Evolutionary conservation across 2,113 vertebrate species (phyloP).

Genomic region (Ovis canadensis): DNA sequence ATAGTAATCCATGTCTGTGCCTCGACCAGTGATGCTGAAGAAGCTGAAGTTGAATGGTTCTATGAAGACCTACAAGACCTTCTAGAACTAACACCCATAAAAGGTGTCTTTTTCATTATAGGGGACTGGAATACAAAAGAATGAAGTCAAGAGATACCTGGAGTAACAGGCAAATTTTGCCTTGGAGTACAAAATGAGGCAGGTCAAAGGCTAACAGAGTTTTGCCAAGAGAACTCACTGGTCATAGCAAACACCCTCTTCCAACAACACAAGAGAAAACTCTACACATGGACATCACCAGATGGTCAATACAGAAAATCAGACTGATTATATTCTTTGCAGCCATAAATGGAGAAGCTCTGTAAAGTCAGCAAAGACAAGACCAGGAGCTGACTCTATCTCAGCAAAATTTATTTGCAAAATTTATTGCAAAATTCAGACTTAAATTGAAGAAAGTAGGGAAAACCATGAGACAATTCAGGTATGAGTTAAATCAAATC

Average conservation of each 20-base stretch:
- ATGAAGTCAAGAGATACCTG: not conserved
- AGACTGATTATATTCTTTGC: not conserved
- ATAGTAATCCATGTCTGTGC: not conserved
- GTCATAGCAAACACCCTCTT: not conserved
- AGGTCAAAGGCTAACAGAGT: not conserved
- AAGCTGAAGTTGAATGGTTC: not conserved
- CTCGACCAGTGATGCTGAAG: not conserved
- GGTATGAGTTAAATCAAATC: not conserved
- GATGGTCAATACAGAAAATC: not conserved
- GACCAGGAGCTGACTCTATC: fast-evolving
- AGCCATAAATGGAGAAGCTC: not conserved
- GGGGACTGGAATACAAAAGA: not conserved
- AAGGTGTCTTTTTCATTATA: not conserved
- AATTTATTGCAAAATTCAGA: not conserved
- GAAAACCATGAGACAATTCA: not conserved
- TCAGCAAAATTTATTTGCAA: not conserved
- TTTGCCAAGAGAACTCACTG: not conserved
- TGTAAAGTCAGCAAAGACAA: not conserved
- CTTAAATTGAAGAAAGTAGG: not conserved
- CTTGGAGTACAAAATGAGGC: not conserved
- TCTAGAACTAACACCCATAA: not conserved
- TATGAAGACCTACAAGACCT: not conserved
- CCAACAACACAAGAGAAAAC: not conserved
- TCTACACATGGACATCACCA: not conserved
- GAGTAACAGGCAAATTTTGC: not conserved